phyloP scores from a whole-genome alignment of 2,113 vertebrate genomes.

The Gallinago paraguaiae region DNA sequence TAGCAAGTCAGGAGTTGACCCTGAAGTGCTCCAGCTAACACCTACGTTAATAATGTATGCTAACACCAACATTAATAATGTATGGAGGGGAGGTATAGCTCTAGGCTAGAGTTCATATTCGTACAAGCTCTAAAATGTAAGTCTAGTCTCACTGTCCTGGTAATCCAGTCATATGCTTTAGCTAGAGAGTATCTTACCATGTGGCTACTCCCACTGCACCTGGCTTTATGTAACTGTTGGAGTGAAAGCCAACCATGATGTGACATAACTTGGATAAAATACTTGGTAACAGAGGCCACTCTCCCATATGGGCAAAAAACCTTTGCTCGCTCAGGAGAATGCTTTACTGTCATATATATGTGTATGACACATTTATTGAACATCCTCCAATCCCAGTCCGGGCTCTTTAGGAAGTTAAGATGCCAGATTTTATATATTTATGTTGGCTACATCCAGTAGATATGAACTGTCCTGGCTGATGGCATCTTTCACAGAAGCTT shows the following conservation, averaged over 20 bases:
- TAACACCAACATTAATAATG: background rate
- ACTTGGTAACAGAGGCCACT: background rate
- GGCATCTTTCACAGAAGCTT: background rate
- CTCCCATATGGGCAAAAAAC: background rate
- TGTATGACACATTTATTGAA: background rate
- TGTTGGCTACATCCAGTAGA: background rate
- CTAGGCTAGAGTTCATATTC: background rate
- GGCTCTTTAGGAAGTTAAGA: background rate
- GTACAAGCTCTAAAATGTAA: background rate
- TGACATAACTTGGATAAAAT: background rate
- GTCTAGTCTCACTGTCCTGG: background rate
- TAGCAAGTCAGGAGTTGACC: background rate
- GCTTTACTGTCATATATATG: background rate
- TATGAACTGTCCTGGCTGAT: background rate
- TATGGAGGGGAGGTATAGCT: background rate
- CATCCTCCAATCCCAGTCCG: background rate
- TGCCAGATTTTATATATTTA: background rate
- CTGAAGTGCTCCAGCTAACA: slow-evolving; percentile 12
- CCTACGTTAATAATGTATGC: background rate
- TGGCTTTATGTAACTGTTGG: background rate
- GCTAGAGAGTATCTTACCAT: background rate
- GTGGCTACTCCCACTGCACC: background rate
- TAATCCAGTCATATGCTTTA: background rate
- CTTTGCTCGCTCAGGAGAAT: background rate
- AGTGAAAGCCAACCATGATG: background rate